Evolutionary conservation across 2,113 vertebrate genomes (phyloP).

Genomic region (Panurus biarmicus): DNA sequence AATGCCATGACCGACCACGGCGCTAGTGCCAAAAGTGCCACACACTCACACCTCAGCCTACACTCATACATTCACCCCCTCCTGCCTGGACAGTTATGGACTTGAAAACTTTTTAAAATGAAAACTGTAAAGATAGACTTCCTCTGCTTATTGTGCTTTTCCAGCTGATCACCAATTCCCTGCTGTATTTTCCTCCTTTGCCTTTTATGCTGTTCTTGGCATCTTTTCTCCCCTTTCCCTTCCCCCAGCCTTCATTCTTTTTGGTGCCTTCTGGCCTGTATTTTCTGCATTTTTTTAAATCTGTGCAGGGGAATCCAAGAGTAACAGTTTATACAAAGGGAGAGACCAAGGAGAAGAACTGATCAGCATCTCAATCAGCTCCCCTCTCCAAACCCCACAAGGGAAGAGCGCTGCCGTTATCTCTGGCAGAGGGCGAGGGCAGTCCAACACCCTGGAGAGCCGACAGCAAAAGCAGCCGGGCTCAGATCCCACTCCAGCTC

Average conservation of each 20-base stretch:
- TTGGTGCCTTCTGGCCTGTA: constrained; percentile 24
- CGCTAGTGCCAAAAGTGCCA: rapidly evolving
- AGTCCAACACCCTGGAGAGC: background rate
- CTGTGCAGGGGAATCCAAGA: constrained; percentile 27
- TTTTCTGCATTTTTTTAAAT: background rate
- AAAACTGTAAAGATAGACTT: background rate
- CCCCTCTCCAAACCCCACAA: background rate
- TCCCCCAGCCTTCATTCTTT: background rate
- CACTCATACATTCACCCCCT: background rate
- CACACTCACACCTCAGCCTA: background rate
- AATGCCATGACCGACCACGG: rapidly evolving
- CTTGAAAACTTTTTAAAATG: background rate
- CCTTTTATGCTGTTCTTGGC: constrained; percentile 34
- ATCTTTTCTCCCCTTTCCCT: background rate
- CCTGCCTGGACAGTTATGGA: background rate
- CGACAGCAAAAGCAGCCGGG: background rate
- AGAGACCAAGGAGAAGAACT: background rate
- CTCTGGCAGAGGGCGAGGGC: background rate
- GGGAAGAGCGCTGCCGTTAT: background rate
- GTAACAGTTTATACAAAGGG: constrained; percentile 37
- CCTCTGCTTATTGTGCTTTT: background rate
- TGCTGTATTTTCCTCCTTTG: background rate
- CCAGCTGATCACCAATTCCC: background rate
- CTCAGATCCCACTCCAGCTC: background rate
- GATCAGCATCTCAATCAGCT: constrained; percentile 30